phyloP scores from a whole-genome alignment of 2,888 invertebrate species.

The Amphiduros pacificus region DNA sequence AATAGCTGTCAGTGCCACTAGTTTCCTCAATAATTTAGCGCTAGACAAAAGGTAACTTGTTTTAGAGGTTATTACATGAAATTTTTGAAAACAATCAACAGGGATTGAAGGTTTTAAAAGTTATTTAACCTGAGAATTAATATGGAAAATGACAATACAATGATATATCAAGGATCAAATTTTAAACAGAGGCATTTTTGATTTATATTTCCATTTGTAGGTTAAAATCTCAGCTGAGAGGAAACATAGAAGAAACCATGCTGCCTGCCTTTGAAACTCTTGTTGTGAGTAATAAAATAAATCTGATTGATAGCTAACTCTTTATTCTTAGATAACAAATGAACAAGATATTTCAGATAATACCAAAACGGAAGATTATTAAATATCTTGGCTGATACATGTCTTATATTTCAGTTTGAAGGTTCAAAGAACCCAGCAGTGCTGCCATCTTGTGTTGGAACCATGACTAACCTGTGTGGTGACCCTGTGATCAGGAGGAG shows the following conservation, averaged over 20 bases:
- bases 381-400: not conserved
- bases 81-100: not conserved
- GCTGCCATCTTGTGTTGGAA: constrained; percentile 37
- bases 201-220: constrained; percentile 3
- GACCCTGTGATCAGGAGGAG: constrained; percentile 40
- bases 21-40: constrained; percentile 45
- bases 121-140: not conserved
- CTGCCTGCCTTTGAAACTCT: constrained; percentile 47
- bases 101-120: not conserved
- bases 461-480: constrained; percentile 42
- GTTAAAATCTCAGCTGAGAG: constrained; percentile 30
- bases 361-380: not conserved
- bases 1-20: constrained; percentile 36
- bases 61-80: not conserved
- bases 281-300: constrained; percentile 36
- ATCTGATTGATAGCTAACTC: too few relatives aligned
- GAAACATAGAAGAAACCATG: constrained; percentile 39
- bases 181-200: not conserved
- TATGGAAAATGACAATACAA: too few relatives aligned
- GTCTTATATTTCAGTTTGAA: not conserved
- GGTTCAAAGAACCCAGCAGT: constrained; percentile 30
- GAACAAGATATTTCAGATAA: not conserved
- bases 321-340: too few relatives aligned
- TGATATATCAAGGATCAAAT: too few relatives aligned
- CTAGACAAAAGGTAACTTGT: constrained; percentile 42